Base-by-base conservation (phyloP, 2,888 invertebrate species). In the Lithophane semibrunnea region DNA sequence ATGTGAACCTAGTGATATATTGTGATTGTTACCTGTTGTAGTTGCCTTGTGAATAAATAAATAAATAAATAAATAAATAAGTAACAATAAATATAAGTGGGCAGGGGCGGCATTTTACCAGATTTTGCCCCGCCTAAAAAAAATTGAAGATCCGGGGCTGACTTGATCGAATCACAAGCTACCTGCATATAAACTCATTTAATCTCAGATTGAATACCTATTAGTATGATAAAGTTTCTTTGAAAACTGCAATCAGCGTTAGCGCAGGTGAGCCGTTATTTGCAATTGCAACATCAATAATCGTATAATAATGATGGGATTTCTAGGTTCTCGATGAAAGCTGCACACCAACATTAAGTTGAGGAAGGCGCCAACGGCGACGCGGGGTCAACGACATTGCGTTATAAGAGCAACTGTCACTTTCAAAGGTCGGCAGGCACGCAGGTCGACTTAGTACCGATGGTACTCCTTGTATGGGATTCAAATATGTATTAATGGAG, bases 371-470 rank as follows among this genome's bases (percentile, higher is more conserved):
- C 89, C 86, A 88, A 86, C 88, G 83, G 88, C 86, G 88, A 79
- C 75, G 90, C 83, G 92, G 90, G 95, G 94, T 96, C 96, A 94
- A 92, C 91, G 96, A 94, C 95, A 90, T 90, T 86, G 86, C 90
- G 90, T 90, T 92, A 91, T 90, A 84, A 92, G 92, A 94, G 93
- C 92, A 92, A 94, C 96, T 96, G 95, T 96, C 96, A 95, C 96
- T 96, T 96, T 95, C 94, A 96, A 95, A 96, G 96, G 96, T 96
- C 95, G 94, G 80, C 91, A 91, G 94, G 82, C 91, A 92, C 89
- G 90, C 91, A 91, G 91, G 90, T 91, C 90, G 89, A 85, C 83
- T 77, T 49, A 44, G 69, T 80, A 73, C 75, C 64, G 70, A 69
- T 82, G 80, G 44, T 77, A 79, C 67, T 68, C 73, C 77, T 77